Base-by-base conservation (phyloP, 2,797 vertebrate species). In the Remorina albescens region DNA sequence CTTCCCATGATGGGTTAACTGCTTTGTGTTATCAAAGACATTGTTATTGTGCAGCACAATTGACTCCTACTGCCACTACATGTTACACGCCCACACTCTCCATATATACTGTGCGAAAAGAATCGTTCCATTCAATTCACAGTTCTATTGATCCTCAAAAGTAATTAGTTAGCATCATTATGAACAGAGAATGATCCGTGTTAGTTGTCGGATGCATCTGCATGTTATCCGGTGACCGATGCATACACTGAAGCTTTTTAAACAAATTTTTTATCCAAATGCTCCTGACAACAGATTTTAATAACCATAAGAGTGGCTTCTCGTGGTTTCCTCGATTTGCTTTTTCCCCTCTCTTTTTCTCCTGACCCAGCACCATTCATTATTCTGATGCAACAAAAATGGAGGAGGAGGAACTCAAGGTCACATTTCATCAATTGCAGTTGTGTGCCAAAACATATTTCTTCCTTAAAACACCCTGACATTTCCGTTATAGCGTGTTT, bases 391-490 rank as follows among this genome's bases (percentile, higher is more conserved):
- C 78, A 85, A 84, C 60, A 74, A 71, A 90, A 82, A 88, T 61
- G 74, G 70, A 77, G 55, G 76, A 78, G 80, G 49, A 86, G 73
- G 75, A 83, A 82, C 55, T 88, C 87, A 92, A 91, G 88, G 90
- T 91, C 88, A 89, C 82, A 84, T 90, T 86, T 89, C 83, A 91
- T 90, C 90, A 90, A 87, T 80, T 84, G 82, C 80, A 74, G 67
- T 84, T 89, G 65, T 80, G 81, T 82, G 63, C 80, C 67, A 67
- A 86, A 83, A 82, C 84, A 90, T 93, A 92, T 91, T 92, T 94
- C 89, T 90, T 86, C 74, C 86, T 91, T 92, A 90, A 92, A 92
- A 88, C 84, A 91, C 84, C 85, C 86, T 92, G 91, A 93, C 90
- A 89, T 89, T 90, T 92, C 83, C 88, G 87, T 92, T 90, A 89